These are phyloP conservation scores for Polylopha cassiicola DNA, from an alignment of 2,888 invertebrate genomes.

Conservation along the genomic window DNA sequence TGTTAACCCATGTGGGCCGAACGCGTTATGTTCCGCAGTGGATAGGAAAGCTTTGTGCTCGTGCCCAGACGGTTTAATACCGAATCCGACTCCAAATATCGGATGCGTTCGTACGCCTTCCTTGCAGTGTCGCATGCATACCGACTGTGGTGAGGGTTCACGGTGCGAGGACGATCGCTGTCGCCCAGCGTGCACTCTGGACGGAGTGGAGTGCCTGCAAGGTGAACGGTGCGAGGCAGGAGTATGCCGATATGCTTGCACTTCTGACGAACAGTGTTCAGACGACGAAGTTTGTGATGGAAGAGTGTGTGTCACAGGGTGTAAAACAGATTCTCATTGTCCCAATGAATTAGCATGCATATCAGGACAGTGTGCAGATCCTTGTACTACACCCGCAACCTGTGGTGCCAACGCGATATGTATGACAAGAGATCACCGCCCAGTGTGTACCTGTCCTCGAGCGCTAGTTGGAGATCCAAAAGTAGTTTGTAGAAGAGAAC, in stretches of 20 bases:
- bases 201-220: slow-evolving; percentile 83
- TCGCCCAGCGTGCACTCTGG: slow-evolving; percentile 86
- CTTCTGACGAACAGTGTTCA: slow-evolving; percentile 90
- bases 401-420: slow-evolving; percentile 92
- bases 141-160: slow-evolving; percentile 84
- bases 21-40: slow-evolving; percentile 86
- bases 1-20: slow-evolving; percentile 89
- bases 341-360: slow-evolving; percentile 83
- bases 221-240: slow-evolving; percentile 88
- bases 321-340: slow-evolving; percentile 88
- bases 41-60: slow-evolving; percentile 90
- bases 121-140: slow-evolving; percentile 84
- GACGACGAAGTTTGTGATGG: slow-evolving; percentile 92
- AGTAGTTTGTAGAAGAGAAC: slow-evolving; percentile 83
- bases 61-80: slow-evolving; percentile 86
- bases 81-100: slow-evolving; percentile 91
- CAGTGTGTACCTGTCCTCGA: slow-evolving; percentile 84
- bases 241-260: slow-evolving; percentile 89
- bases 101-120: slow-evolving; percentile 91
- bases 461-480: slow-evolving; percentile 86
- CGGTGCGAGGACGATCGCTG: slow-evolving; percentile 86
- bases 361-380: slow-evolving; percentile 86
- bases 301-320: slow-evolving; percentile 86
- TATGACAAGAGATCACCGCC: slow-evolving; percentile 81
- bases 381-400: slow-evolving; percentile 85